Conservation (phyloP, 2,888 invertebrate species). For the Trissolcus brochymenae region DNA sequence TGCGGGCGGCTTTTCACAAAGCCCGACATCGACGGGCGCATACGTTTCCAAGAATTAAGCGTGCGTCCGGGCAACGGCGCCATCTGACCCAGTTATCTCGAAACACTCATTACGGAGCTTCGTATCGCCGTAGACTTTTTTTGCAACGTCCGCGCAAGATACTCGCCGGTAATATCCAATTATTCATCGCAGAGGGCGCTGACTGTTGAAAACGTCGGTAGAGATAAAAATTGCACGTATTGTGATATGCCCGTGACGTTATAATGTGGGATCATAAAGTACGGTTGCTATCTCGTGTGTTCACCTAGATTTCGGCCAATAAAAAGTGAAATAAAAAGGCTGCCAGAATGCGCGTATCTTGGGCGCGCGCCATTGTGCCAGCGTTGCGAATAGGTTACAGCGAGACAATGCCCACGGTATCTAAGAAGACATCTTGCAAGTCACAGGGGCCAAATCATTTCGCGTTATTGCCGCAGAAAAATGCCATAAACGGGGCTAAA, state of each 20-base stretch:
- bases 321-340: conserved; percentile 33
- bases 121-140: conserved; percentile 24
- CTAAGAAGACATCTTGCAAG: conserved; percentile 30
- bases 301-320: conserved; percentile 35
- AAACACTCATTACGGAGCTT: conserved; percentile 4
- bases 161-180: conserved; percentile 12
- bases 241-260: conserved; percentile 17
- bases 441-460: conserved; percentile 38
- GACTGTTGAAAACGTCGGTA: conserved; percentile 17
- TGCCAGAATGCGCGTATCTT: conserved; percentile 8
- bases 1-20: background rate
- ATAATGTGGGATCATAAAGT: conserved; percentile 24
- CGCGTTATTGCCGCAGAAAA: conserved; percentile 42
- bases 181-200: conserved; percentile 21
- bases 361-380: conserved; percentile 33
- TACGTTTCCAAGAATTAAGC: conserved; percentile 36
- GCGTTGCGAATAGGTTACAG: conserved; percentile 35
- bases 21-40: background rate
- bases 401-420: conserved; percentile 43
- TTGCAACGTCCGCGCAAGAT: conserved; percentile 3
- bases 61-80: conserved; percentile 23
- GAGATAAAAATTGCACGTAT: conserved; percentile 36
- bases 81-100: conserved; percentile 32
- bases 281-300: conserved; percentile 24
- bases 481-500: conserved; percentile 19